Conservation (phyloP, 1,140 invertebrate species). For the Theocolax elegans region DNA sequence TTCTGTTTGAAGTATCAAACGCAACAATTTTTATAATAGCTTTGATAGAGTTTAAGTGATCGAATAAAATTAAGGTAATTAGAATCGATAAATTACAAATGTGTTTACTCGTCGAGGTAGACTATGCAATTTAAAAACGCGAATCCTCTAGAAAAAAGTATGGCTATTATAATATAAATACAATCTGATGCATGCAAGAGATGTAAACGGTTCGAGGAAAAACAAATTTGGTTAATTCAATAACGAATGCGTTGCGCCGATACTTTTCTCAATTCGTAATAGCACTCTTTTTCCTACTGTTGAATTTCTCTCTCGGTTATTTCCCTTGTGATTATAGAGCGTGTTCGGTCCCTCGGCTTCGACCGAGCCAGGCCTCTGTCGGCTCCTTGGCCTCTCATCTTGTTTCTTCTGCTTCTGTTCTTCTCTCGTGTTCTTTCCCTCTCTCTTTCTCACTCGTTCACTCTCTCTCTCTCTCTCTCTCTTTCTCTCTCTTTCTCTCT, state of each 20-base stretch:
- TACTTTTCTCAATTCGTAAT: not conserved
- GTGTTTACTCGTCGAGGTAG: too few relatives aligned
- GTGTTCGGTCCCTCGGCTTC: not conserved
- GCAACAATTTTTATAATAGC: too few relatives aligned
- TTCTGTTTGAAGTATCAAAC: not conserved
- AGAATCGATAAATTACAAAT: too few relatives aligned
- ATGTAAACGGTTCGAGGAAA: not conserved
- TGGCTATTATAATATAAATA: not conserved
- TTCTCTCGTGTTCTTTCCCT: conserved; percentile 15
- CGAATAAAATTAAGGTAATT: too few relatives aligned
- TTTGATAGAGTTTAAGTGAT: too few relatives aligned
- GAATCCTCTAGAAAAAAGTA: not conserved
- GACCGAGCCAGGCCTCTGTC: conserved; percentile 1
- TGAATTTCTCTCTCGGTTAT: not conserved
- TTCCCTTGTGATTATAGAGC: conserved; percentile 15
- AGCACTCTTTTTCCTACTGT: conserved; percentile 18
- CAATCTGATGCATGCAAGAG: not conserved
- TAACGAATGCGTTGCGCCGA: not conserved
- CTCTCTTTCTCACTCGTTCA: too few relatives aligned
- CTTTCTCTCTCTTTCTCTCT: too few relatives aligned
- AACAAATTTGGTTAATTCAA: conserved; percentile 7
- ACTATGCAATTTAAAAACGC: too few relatives aligned
- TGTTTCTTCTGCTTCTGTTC: conserved; percentile 8
- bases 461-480: too few relatives aligned
- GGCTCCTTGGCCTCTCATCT: conserved; percentile 30